Conservation (phyloP, 2,113 vertebrate genomes). For the Phyllopteryx taeniolatus region DNA sequence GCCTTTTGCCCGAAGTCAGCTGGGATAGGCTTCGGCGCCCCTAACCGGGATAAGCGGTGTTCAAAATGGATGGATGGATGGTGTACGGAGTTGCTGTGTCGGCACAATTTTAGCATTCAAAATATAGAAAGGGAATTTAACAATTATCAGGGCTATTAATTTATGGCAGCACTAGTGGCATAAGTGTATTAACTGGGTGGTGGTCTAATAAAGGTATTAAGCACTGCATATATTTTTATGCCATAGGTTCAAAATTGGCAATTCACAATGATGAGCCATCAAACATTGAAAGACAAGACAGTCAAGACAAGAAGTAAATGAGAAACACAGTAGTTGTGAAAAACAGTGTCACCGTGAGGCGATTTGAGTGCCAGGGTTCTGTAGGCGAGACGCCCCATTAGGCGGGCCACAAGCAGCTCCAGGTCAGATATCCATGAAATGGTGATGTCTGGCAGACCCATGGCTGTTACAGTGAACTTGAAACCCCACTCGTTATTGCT, state of each 20-base stretch:
- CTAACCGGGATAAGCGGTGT: too few species aligned
- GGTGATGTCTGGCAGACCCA: slow-evolving; percentile 87
- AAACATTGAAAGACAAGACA: not conserved
- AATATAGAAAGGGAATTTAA: not conserved
- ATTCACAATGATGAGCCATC: not conserved
- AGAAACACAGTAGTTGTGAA: not conserved
- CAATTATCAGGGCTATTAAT: too few species aligned
- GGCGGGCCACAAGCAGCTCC: slow-evolving; percentile 86
- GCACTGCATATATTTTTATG: not conserved
- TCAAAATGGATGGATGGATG: too few species aligned
- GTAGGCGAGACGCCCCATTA: slow-evolving; percentile 93
- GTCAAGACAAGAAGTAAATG: not conserved
- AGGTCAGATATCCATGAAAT: slow-evolving; percentile 95
- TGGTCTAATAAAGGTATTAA: too few species aligned
- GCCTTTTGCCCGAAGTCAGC: too few species aligned
- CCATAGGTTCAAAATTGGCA: not conserved
- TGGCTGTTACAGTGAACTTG: slow-evolving; percentile 90
- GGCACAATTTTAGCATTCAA: not conserved
- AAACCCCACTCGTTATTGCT: slow-evolving; percentile 99
- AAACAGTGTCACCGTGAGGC: slow-evolving; percentile 70
- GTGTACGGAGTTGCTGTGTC: too few species aligned
- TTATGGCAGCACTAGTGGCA: too few species aligned
- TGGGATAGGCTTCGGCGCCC: too few species aligned
- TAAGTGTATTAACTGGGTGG: too few species aligned
- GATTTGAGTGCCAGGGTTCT: slow-evolving; percentile 87